These are phyloP conservation scores for Lophochroa leadbeateri DNA, from an alignment of 2,113 vertebrate species.

Conservation along the genomic window DNA sequence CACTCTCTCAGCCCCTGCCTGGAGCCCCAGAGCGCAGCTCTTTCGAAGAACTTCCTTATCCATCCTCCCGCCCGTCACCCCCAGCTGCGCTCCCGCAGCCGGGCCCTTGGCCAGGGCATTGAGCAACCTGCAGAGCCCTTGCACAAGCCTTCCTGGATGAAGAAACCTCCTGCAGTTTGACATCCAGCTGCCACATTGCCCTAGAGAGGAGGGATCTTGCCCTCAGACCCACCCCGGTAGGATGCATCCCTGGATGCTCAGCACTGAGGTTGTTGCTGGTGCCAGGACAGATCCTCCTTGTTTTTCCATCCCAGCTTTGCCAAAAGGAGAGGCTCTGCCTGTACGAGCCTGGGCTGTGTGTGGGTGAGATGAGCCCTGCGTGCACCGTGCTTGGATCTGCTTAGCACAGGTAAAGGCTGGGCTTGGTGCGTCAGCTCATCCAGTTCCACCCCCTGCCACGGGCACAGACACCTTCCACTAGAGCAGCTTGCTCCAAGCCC, in stretches of 20 bases:
- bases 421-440: background rate
- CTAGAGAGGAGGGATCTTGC: too few species aligned
- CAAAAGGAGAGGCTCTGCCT: background rate
- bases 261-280: background rate
- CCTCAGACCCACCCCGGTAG: background rate
- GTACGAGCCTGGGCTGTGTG: rapidly evolving
- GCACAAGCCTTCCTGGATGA: conserved; percentile 44
- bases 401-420: background rate
- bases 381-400: background rate
- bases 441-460: too few species aligned
- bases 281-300: background rate
- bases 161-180: background rate
- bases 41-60: background rate
- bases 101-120: background rate
- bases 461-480: too few species aligned
- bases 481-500: too few species aligned
- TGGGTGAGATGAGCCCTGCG: rapidly evolving
- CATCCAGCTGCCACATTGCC: background rate
- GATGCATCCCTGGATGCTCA: background rate
- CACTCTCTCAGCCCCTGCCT: background rate
- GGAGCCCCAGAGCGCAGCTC: background rate
- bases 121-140: conserved; percentile 30
- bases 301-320: background rate
- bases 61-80: background rate
- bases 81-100: background rate